These are phyloP conservation scores for Xylocampa areola DNA, from an alignment of 2,888 invertebrate genomes.

Conservation along the genomic window DNA sequence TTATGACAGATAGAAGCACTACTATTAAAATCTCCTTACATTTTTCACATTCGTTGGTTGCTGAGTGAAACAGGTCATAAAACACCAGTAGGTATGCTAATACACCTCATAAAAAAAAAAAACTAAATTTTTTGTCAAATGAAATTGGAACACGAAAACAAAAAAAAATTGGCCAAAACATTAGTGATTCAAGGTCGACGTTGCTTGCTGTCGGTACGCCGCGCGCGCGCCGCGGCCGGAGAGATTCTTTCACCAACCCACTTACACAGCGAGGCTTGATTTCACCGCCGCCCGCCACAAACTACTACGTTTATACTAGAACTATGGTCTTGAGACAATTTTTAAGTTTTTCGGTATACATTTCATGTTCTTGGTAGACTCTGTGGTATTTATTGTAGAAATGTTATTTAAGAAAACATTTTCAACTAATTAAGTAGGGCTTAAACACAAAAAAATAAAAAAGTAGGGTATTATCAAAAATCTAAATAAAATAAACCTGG, in stretches of 20 bases:
- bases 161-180: conserved; percentile 18
- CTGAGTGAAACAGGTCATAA: too few species aligned
- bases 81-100: too few species aligned
- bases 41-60: too few species aligned
- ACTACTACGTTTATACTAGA: conserved; percentile 36
- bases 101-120: neutral
- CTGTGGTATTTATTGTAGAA: too few species aligned
- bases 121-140: neutral
- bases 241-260: conserved; percentile 89
- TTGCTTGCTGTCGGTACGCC: conserved; percentile 71
- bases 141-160: neutral
- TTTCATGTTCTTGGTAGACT: too few species aligned
- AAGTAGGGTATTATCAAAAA: too few species aligned
- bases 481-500: too few species aligned
- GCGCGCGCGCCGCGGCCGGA: conserved; percentile 68
- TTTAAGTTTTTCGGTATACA: neutral
- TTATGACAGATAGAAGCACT: too few species aligned
- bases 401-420: too few species aligned
- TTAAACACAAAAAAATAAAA: too few species aligned
- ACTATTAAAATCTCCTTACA: too few species aligned
- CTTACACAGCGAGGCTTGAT: conserved; percentile 83
- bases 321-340: conserved; percentile 46
- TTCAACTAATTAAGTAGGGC: too few species aligned
- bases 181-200: conserved; percentile 47
- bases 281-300: conserved; percentile 72